phyloP scores from a whole-genome alignment of 2,113 vertebrate species.

The Telmatochromis sp. region DNA sequence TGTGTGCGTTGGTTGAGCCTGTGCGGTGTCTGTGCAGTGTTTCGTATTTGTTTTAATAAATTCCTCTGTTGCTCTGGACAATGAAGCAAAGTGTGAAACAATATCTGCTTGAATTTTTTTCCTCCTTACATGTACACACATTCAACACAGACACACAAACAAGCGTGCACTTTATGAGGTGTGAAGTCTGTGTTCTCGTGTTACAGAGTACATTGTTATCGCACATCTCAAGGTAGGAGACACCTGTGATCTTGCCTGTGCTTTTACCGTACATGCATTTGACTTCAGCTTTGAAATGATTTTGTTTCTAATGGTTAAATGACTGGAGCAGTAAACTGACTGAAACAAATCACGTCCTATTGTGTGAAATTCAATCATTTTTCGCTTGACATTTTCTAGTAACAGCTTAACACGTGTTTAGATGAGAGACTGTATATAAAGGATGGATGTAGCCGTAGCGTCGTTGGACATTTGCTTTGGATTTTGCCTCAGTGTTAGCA shows the following conservation, averaged over 20 bases:
- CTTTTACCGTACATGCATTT: neutral
- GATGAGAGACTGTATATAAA: neutral
- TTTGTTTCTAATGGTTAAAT: neutral
- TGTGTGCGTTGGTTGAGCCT: neutral
- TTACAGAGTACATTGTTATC: constrained; percentile 11
- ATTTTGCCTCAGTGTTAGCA: neutral
- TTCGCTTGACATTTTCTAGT: neutral
- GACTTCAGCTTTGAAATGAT: neutral
- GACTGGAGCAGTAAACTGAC: neutral
- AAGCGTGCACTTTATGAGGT: neutral
- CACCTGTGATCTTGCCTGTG: neutral
- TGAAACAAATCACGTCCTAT: neutral
- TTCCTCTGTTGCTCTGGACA: neutral
- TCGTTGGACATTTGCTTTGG: neutral
- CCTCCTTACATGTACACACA: neutral
- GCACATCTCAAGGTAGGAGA: neutral
- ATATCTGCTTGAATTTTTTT: neutral
- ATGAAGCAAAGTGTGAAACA: neutral
- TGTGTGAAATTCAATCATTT: neutral
- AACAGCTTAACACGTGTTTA: neutral
- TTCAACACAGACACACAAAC: neutral
- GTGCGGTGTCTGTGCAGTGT: neutral
- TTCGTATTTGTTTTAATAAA: constrained; percentile 11
- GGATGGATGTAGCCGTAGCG: neutral
- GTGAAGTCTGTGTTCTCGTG: constrained; percentile 23